Conservation (phyloP, 2,113 vertebrate species). For the Ceuthmochares aereus region DNA sequence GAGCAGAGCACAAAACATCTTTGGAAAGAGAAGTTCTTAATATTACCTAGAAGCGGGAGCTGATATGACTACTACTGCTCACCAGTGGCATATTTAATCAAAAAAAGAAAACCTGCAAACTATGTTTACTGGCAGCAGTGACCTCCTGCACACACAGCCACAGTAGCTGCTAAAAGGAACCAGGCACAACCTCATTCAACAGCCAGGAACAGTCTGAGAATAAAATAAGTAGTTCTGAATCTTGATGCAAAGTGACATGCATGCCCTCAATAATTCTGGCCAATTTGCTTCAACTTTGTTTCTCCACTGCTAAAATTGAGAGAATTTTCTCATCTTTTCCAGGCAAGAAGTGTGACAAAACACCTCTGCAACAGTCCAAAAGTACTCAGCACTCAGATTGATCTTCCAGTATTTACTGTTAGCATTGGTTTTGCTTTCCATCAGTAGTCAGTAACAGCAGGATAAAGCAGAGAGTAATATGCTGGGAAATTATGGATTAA, state of each 20-base stretch:
- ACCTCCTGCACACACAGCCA: accelerated
- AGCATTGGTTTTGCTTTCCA: neutral
- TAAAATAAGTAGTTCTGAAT: neutral
- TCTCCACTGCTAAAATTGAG: neutral
- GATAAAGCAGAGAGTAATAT: neutral
- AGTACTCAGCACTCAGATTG: neutral
- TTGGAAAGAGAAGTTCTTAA: neutral
- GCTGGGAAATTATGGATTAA: neutral
- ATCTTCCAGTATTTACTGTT: neutral
- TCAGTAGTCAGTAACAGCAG: neutral
- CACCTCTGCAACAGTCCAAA: neutral
- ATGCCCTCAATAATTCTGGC: neutral
- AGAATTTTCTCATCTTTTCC: neutral
- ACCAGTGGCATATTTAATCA: accelerated
- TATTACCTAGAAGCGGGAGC: neutral
- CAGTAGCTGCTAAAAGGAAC: neutral
- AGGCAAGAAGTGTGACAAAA: neutral
- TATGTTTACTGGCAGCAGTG: neutral
- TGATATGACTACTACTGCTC: neutral
- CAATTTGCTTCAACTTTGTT: neutral
- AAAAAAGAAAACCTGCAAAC: neutral
- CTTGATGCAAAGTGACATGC: neutral
- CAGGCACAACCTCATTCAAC: accelerated
- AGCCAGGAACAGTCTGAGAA: neutral
- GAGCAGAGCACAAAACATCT: neutral